Conservation (phyloP, 2,888 invertebrate genomes). For the Eledona agricola region DNA sequence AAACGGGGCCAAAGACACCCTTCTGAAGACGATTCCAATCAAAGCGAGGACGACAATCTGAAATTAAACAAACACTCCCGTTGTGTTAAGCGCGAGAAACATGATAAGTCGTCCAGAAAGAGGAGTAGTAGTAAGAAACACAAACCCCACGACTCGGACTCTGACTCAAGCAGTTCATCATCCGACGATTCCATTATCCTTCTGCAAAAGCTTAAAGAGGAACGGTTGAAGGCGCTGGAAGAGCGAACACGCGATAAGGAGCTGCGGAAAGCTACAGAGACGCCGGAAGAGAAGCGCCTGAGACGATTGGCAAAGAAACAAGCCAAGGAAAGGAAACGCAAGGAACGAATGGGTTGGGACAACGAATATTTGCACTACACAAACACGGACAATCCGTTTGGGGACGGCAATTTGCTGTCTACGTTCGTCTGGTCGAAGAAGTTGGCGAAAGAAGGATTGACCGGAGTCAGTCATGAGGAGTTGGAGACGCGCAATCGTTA, state of each 20-base stretch:
- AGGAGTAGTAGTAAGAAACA: constrained; percentile 19
- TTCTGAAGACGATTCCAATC: no score
- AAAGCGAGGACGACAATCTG: neutral
- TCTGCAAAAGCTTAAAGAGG: constrained; percentile 76
- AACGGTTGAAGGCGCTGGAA: constrained; percentile 71
- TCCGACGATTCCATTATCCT: constrained; percentile 68
- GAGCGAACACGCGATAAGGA: constrained; percentile 77
- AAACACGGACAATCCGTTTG: constrained; percentile 98
- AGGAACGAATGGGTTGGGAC: constrained; percentile 97
- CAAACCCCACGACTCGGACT: constrained; percentile 18
- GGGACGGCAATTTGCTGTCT: constrained; percentile 92
- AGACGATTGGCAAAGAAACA: constrained; percentile 90
- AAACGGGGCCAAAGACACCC: no score
- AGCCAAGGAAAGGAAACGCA: constrained; percentile 85
- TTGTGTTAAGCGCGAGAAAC: constrained; percentile 2
- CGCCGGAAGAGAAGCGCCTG: constrained; percentile 88
- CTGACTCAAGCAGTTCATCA: constrained; percentile 40
- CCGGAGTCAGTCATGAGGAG: constrained; percentile 78
- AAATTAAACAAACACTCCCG: constrained; percentile 1
- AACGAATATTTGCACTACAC: constrained; percentile 97
- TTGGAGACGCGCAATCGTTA: constrained; percentile 83
- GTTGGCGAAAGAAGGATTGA: constrained; percentile 90
- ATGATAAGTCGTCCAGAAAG: constrained; percentile 4
- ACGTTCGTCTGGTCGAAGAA: constrained; percentile 98
- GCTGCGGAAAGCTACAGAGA: constrained; percentile 86